Base-by-base conservation (phyloP, 2,888 invertebrate genomes). In the Zelleria hepariella region DNA sequence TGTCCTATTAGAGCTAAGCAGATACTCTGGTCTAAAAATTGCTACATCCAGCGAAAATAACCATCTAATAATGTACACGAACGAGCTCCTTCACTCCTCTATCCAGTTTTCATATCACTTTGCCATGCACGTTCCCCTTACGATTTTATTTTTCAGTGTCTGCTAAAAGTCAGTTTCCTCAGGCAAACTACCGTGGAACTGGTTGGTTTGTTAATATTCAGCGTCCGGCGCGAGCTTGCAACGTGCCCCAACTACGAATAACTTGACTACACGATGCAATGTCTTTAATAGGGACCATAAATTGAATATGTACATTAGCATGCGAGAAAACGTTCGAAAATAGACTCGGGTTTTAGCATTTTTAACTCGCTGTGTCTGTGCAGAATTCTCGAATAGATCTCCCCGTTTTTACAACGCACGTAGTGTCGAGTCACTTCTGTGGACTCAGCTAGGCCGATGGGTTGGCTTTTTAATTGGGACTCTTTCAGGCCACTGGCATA, bases 251-350 rank as follows among this genome's bases (percentile, higher is more conserved):
- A 62, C 63, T 70, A 55, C 61, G 49, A 65, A 68, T 61, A 60
- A 52, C 60, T 51, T 61, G 58, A 54, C 61, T 61, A 62, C 63
- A 73, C 71, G 67, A 75, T 77, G 80, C 79, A 75, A 75, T 78
- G 82, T 81, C 81, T 80, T 80, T 82, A 81, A 82, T 79, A 78
- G 80, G 68, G 63, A 64, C 69, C 72, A 80, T 82, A 80, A 82
- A 83, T 83, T 82, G 77, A 78, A 83, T 80, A 77, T 75, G 70
- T 68, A 72, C 70, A 78, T 78, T 77, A 63, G 65, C 65, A 62
- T 63, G 62, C 64, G 63, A 68, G 68, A 59, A 65, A 69, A 65
- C 68, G 67, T 66, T 65, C 65, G 67, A 67, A 71, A 70, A 70
- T 72, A 66, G 62, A 65, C 64, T 60, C 42, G 32, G 15, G 15